Conservation (phyloP, 2,888 invertebrate genomes). For the Troglohyphantes excavatus region DNA sequence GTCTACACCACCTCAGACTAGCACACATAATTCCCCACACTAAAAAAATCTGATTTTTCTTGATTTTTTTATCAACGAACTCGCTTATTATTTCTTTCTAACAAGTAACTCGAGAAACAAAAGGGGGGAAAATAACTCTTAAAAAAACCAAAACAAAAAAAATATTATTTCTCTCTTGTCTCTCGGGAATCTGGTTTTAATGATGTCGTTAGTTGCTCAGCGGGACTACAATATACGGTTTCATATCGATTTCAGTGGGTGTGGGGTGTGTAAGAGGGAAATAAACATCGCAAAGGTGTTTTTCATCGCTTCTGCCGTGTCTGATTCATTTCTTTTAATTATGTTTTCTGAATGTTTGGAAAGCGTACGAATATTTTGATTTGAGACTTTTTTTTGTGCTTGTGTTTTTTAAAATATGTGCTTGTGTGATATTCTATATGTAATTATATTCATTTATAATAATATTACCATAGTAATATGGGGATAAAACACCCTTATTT, state of each 20-base stretch:
- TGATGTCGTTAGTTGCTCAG: conserved; percentile 73
- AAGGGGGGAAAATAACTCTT: conserved; percentile 26
- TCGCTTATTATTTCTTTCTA: conserved; percentile 76
- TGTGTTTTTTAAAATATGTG: too few relatives aligned
- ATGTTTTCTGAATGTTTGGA: too few relatives aligned
- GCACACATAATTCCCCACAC: not conserved
- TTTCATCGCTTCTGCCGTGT: not conserved
- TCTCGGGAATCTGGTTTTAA: conserved; percentile 69
- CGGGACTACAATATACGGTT: conserved; percentile 57
- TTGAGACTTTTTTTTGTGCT: too few relatives aligned
- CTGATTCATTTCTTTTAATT: not conserved
- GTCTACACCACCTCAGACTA: too few relatives aligned
- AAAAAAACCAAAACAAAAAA: conserved; percentile 46
- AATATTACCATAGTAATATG: too few relatives aligned
- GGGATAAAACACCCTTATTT: too few relatives aligned
- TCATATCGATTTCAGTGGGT: conserved; percentile 59
- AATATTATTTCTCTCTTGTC: conserved; percentile 36
- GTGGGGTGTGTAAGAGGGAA: conserved; percentile 34
- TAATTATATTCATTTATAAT: too few relatives aligned
- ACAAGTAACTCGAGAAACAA: conserved; percentile 68
- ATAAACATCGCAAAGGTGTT: conserved; percentile 64
- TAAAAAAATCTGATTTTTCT: conserved; percentile 49
- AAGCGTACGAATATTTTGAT: too few relatives aligned
- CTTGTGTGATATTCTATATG: too few relatives aligned
- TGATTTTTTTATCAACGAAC: conserved; percentile 53